Percentiles rank a stretch among this genome's conserved stretches.
phyloP scores from a whole-genome alignment of 2,888 invertebrate genomes.

The Nomada hirtipes region DNA sequence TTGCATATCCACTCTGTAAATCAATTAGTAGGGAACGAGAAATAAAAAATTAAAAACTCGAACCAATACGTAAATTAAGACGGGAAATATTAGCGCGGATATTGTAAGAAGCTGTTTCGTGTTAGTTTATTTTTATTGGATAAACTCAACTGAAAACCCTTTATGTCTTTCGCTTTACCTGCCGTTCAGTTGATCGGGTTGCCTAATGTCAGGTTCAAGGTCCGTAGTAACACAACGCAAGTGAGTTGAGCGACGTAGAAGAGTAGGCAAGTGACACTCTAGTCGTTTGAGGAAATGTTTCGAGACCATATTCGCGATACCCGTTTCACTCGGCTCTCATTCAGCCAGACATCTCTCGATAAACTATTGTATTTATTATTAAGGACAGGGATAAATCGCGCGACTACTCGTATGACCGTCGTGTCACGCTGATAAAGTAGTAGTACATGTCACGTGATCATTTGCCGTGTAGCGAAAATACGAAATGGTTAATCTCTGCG shows the following conservation, averaged over 20 bases:
- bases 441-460: constrained; percentile 37
- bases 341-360: constrained; percentile 48
- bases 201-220: constrained; percentile 45
- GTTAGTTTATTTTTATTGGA: background rate
- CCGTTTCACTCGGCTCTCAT: constrained; percentile 1
- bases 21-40: too few relatives aligned
- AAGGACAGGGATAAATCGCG: constrained; percentile 4
- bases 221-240: constrained; percentile 29
- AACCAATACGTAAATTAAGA: too few relatives aligned
- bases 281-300: constrained; percentile 43
- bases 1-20: background rate
- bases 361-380: constrained; percentile 38
- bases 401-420: constrained; percentile 25
- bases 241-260: constrained; percentile 36
- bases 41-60: too few relatives aligned
- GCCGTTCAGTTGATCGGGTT: constrained; percentile 34
- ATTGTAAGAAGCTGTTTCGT: too few relatives aligned
- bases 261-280: constrained; percentile 23
- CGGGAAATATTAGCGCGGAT: too few relatives aligned
- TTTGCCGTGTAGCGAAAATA: constrained; percentile 2
- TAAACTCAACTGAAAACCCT: background rate
- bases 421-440: constrained; percentile 38
- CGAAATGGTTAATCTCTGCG: background rate
- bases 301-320: constrained; percentile 56
- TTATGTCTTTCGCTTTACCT: constrained; percentile 52